phyloP scores from a whole-genome alignment of 92 coral and sea anemone species.

The Virgularia gustaviana region DNA sequence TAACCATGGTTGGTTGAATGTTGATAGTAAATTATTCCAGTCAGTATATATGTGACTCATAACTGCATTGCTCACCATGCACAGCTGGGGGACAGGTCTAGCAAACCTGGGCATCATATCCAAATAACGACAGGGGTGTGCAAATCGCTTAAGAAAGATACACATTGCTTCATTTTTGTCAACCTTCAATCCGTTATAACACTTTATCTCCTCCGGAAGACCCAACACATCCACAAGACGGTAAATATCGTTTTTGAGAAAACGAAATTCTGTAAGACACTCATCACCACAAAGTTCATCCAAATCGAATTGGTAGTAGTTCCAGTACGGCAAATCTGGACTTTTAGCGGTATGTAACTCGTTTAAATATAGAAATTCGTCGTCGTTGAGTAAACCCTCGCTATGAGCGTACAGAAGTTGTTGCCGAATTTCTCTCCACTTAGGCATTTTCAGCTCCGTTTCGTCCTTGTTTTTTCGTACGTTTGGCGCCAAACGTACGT shows the following conservation, averaged over 20 bases:
- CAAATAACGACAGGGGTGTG: slow-evolving; percentile 41
- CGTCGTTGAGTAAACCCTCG: slow-evolving; percentile 25
- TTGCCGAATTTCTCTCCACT: slow-evolving; percentile 16
- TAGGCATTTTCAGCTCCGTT: too few relatives aligned
- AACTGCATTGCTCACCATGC: slow-evolving; percentile 37
- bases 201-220: slow-evolving; percentile 26
- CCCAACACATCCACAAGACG: slow-evolving; percentile 36
- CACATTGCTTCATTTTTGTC: slow-evolving; percentile 32
- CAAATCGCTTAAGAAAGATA: slow-evolving; percentile 30
- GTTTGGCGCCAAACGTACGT: too few relatives aligned
- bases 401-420: too few relatives aligned
- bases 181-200: slow-evolving; percentile 48
- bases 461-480: too few relatives aligned
- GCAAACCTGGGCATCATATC: slow-evolving; percentile 37
- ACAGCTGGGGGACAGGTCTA: slow-evolving; percentile 43
- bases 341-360: slow-evolving; percentile 41
- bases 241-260: slow-evolving; percentile 42
- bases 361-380: slow-evolving; percentile 20
- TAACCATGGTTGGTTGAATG: too few relatives aligned
- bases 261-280: slow-evolving; percentile 40
- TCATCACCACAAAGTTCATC: slow-evolving; percentile 41
- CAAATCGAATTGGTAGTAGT: slow-evolving; percentile 42
- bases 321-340: slow-evolving; percentile 48
- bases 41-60: slow-evolving; percentile 21
- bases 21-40: too few relatives aligned